phyloP scores from a whole-genome alignment of 2,888 invertebrate genomes.

The Mimachlamys varia region DNA sequence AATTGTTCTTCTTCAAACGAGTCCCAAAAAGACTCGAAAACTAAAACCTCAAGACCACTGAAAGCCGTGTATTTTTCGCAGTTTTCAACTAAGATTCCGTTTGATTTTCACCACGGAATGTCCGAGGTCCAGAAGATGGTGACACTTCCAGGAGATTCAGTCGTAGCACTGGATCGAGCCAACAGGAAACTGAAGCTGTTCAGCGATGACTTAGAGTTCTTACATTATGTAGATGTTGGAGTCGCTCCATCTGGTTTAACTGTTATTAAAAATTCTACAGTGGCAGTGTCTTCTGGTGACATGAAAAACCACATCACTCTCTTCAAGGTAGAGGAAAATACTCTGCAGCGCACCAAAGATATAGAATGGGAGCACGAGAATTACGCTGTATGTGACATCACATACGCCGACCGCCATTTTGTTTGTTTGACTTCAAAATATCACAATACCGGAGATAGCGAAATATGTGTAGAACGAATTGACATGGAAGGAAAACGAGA shows the following conservation, averaged over 20 bases:
- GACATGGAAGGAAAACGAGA: neutral
- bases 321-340: neutral
- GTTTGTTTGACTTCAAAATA: neutral
- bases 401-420: neutral
- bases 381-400: neutral
- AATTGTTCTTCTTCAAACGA: neutral
- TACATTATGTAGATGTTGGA: neutral
- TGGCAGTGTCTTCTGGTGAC: neutral
- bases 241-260: neutral
- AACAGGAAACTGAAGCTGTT: conserved; percentile 9
- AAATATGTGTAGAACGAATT: neutral
- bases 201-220: neutral
- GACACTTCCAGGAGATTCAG: neutral
- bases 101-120: neutral
- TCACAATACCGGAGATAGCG: neutral
- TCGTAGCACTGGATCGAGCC: neutral
- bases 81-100: neutral
- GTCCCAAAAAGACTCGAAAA: neutral
- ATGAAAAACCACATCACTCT: neutral
- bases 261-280: neutral
- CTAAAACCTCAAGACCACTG: neutral
- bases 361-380: conserved; percentile 17
- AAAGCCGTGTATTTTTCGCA: neutral
- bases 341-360: neutral
- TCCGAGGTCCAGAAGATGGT: conserved; percentile 6